These are phyloP conservation scores for Drosophila yakuba DNA, from an alignment of 1,140 invertebrate species.

Conservation along the genomic window DNA sequence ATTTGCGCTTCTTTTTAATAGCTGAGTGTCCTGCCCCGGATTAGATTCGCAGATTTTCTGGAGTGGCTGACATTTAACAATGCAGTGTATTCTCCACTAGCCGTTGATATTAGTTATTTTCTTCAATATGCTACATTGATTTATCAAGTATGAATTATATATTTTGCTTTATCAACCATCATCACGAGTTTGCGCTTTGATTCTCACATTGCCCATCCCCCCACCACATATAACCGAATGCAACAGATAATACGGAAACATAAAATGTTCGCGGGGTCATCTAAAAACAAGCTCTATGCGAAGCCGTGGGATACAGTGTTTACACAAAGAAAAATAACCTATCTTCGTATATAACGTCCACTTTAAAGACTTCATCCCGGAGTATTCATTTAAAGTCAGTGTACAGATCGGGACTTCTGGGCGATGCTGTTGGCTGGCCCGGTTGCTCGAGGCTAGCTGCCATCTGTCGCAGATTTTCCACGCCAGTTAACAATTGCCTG, in stretches of 20 bases:
- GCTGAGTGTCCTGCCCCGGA: conserved; percentile 18
- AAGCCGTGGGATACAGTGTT: conserved; percentile 34
- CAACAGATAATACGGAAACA: conserved; percentile 44
- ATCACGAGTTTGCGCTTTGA: conserved; percentile 79
- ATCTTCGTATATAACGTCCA: conserved; percentile 1
- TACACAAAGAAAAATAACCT: conserved; percentile 55
- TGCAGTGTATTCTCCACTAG: conserved; percentile 42
- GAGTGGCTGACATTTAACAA: conserved; percentile 16
- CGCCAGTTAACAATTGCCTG: conserved; percentile 88
- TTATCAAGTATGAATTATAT: conserved; percentile 50
- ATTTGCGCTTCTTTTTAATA: conserved; percentile 10
- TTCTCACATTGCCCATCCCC: conserved; percentile 39
- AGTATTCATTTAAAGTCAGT: conserved; percentile 64
- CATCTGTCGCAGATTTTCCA: conserved; percentile 88
- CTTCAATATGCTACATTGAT: conserved; percentile 60
- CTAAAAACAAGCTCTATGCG: conserved; percentile 66
- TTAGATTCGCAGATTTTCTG: conserved; percentile 20
- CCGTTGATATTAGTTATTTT: conserved; percentile 51
- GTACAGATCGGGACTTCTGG: conserved; percentile 69
- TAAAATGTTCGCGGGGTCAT: conserved; percentile 24
- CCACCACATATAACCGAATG: conserved; percentile 25
- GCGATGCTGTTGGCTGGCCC: conserved; percentile 44
- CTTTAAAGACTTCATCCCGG: conserved; percentile 22
- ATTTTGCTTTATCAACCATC: conserved; percentile 66
- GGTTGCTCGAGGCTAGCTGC: conserved; percentile 72